These are phyloP conservation scores for Chionomys nivalis DNA, from an alignment of 2,113 vertebrate species.

Conservation along the genomic window DNA sequence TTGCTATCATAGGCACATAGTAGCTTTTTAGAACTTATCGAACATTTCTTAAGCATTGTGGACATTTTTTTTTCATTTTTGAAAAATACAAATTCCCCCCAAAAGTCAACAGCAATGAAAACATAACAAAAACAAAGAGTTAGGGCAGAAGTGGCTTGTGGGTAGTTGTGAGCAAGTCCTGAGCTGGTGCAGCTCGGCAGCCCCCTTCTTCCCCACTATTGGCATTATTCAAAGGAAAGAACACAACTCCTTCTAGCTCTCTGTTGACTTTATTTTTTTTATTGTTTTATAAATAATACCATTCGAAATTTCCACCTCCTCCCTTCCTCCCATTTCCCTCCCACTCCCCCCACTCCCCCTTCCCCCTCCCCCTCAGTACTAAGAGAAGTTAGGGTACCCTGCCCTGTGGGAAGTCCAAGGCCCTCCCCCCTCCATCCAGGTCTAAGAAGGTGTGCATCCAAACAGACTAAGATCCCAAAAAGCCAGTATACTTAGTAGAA, in stretches of 20 bases:
- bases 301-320: no score
- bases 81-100: not conserved
- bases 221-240: fast-evolving
- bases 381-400: no score
- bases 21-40: not conserved
- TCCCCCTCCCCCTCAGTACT: no score
- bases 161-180: not conserved
- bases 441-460: no score
- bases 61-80: not conserved
- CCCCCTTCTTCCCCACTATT: fast-evolving
- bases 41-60: slow-evolving; percentile 2
- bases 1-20: not conserved
- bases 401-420: no score
- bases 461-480: no score
- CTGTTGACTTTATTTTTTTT: no score
- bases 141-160: not conserved
- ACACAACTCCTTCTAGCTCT: fast-evolving
- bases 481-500: no score
- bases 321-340: no score
- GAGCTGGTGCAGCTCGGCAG: not conserved
- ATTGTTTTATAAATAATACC: no score
- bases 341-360: no score
- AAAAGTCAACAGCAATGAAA: not conserved
- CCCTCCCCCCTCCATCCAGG: no score
- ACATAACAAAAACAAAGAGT: not conserved